Evolutionary conservation across 64 coral and sea anemone species (phyloP).

Genomic region (Dendrophyllia cribrosa): DNA sequence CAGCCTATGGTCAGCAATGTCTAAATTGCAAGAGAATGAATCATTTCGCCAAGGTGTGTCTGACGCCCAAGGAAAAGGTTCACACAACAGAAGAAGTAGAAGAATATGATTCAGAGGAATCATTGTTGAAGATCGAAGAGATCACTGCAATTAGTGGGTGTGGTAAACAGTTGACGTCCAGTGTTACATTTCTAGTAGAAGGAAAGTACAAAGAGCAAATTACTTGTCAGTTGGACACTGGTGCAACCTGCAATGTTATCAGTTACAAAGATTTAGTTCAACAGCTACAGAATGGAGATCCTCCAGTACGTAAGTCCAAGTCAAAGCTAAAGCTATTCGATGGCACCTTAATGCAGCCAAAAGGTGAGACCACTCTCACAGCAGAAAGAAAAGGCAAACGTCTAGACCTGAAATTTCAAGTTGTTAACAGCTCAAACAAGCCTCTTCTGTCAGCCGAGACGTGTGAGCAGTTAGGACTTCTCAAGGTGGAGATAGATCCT

Average conservation of each 20-base stretch:
- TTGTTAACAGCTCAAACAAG: constrained; percentile 28
- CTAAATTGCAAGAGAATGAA: neutral
- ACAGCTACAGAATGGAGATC: constrained; percentile 29
- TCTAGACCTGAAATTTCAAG: constrained; percentile 32
- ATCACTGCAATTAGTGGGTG: constrained; percentile 45
- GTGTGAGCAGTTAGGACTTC: constrained; percentile 57
- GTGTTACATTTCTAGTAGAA: constrained; percentile 53
- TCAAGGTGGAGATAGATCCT: constrained; percentile 55
- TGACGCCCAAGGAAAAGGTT: neutral
- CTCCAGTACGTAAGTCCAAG: neutral
- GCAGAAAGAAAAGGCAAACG: constrained; percentile 8
- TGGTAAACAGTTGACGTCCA: constrained; percentile 65
- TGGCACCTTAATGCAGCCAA: constrained; percentile 15
- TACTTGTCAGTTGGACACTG: constrained; percentile 59
- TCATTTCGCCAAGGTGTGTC: neutral
- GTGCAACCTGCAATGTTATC: constrained; percentile 49
- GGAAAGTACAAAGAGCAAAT: constrained; percentile 58
- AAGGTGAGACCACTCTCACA: constrained; percentile 4
- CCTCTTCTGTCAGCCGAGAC: constrained; percentile 10
- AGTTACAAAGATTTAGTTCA: constrained; percentile 23
- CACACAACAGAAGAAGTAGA: neutral
- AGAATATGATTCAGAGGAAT: neutral
- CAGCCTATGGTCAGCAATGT: constrained; percentile 31
- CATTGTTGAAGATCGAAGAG: neutral
- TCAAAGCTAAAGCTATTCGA: constrained; percentile 55